These are phyloP conservation scores for Apogon hyalosoma DNA, from an alignment of 2,797 vertebrate species.

Conservation along the genomic window DNA sequence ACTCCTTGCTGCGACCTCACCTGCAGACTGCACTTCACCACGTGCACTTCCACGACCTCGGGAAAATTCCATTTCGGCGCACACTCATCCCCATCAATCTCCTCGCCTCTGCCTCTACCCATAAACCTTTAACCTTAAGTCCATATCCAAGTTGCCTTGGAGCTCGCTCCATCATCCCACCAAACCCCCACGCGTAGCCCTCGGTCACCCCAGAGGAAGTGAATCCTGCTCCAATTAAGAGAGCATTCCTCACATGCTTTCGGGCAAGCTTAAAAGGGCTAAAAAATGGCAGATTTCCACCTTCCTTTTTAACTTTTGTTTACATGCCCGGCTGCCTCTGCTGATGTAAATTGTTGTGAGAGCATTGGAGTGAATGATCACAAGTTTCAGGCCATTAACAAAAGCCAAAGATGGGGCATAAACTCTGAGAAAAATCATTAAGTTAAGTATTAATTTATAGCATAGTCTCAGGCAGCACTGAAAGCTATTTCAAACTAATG, in stretches of 20 bases:
- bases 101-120: conserved; percentile 49
- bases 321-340: conserved; percentile 58
- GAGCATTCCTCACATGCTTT: conserved; percentile 78
- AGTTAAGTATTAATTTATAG: conserved; percentile 14
- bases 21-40: conserved; percentile 40
- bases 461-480: neutral
- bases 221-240: conserved; percentile 77
- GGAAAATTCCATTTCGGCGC: conserved; percentile 69
- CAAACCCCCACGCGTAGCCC: conserved; percentile 13
- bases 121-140: conserved; percentile 74
- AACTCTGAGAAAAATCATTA: conserved; percentile 38
- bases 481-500: neutral
- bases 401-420: conserved; percentile 2
- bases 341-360: conserved; percentile 72
- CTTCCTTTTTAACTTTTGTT: conserved; percentile 62
- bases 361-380: conserved; percentile 50
- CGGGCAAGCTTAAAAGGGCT: conserved; percentile 60
- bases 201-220: conserved; percentile 53
- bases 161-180: conserved; percentile 62
- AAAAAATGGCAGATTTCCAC: conserved; percentile 23
- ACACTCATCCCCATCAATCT: conserved; percentile 73
- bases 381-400: conserved; percentile 45
- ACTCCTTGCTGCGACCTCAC: conserved; percentile 37
- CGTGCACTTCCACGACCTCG: conserved; percentile 50
- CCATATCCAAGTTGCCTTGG: conserved; percentile 50